A percentile compares a stretch with the other conserved stretches of the same genome.
Conservation (phyloP, 1,140 invertebrate species). For the Drosophila sp. region DNA sequence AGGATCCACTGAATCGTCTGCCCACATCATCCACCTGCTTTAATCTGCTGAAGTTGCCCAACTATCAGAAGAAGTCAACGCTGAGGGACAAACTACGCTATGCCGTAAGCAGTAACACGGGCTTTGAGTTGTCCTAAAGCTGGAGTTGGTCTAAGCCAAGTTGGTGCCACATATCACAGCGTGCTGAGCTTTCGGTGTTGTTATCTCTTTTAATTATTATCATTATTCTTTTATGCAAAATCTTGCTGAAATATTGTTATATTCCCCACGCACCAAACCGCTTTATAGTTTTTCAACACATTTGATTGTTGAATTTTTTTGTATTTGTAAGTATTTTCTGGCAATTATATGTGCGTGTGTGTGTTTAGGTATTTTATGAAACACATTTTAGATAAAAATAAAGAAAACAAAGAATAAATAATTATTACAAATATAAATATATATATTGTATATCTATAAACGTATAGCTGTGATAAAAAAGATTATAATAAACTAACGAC, state of each 20-base stretch:
- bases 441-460: slow-evolving; percentile 70
- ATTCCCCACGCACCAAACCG: background rate
- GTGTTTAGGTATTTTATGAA: slow-evolving; percentile 28
- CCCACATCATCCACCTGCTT: slow-evolving; percentile 99
- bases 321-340: slow-evolving; percentile 34
- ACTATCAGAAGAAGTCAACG: slow-evolving; percentile 98
- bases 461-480: slow-evolving; percentile 81
- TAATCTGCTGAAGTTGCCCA: slow-evolving; percentile 98
- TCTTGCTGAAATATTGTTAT: slow-evolving; percentile 43
- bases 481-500: slow-evolving; percentile 69
- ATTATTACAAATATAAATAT: slow-evolving; percentile 59
- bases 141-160: background rate
- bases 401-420: slow-evolving; percentile 24
- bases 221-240: slow-evolving; percentile 3
- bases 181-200: slow-evolving; percentile 49
- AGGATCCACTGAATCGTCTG: slow-evolving; percentile 96
- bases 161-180: slow-evolving; percentile 42
- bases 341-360: slow-evolving; percentile 24
- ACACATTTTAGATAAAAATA: slow-evolving; percentile 26
- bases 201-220: slow-evolving; percentile 23
- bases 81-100: slow-evolving; percentile 98
- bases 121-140: slow-evolving; percentile 97
- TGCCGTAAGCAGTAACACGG: slow-evolving; percentile 98
- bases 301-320: slow-evolving; percentile 42
- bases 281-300: slow-evolving; percentile 45